Conservation (phyloP, 2,113 vertebrate species). For the Rhinopithecus roxellana region DNA sequence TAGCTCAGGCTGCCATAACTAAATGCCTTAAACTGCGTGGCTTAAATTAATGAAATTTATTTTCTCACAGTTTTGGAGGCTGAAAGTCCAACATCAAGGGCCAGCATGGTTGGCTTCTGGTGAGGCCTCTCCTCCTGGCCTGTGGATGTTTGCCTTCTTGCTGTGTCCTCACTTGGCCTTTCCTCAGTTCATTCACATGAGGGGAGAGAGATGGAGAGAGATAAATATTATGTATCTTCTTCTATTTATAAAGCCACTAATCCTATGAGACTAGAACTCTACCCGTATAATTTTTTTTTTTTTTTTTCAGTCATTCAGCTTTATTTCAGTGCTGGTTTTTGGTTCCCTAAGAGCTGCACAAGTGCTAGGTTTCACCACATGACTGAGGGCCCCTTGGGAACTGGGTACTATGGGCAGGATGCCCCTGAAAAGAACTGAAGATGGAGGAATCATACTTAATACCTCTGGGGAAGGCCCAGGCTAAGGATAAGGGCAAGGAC, state of each 20-base stretch:
- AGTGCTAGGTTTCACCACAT: slow-evolving; percentile 43
- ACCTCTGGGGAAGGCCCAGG: background rate
- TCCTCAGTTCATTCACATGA: background rate
- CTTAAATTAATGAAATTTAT: background rate
- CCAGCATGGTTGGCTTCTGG: background rate
- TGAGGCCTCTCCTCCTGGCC: background rate
- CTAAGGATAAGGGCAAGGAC: background rate
- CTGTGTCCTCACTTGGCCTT: too few species aligned
- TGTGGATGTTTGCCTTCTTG: background rate
- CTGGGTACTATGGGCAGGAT: background rate
- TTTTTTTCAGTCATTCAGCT: slow-evolving; percentile 68
- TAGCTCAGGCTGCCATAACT: background rate
- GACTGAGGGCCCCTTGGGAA: background rate
- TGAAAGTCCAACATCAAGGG: background rate
- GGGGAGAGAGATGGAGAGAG: background rate
- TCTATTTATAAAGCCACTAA: background rate
- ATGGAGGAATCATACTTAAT: background rate
- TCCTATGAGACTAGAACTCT: background rate
- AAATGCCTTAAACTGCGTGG: background rate
- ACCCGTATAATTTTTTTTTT: too few species aligned
- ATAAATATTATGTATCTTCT: background rate
- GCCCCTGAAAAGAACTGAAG: background rate
- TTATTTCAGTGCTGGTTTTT: slow-evolving; percentile 82
- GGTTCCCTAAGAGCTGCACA: slow-evolving; percentile 57
- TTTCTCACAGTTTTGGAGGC: background rate